Conservation (phyloP, 1,140 invertebrate species). For the Wasmannia auropunctata region DNA sequence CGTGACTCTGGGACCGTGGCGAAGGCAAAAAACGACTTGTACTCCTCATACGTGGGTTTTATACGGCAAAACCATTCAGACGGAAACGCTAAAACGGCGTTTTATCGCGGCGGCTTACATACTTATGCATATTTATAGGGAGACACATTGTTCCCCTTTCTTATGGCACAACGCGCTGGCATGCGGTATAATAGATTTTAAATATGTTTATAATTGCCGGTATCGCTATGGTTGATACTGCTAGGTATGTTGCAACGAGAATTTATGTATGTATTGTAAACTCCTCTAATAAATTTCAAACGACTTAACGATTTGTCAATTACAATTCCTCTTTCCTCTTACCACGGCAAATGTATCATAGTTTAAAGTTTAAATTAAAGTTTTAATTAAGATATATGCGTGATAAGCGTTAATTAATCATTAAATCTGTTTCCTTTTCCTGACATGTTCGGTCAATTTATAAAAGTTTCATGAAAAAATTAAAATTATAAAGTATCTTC, state of each 20-base stretch:
- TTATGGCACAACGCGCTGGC: not conserved
- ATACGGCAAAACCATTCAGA: not conserved
- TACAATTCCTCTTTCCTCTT: not conserved
- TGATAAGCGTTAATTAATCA: not conserved
- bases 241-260: not conserved
- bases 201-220: constrained; percentile 2
- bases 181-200: not conserved
- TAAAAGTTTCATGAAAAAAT: not conserved
- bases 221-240: not conserved
- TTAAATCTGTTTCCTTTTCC: not conserved
- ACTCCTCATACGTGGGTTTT: constrained; percentile 23
- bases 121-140: constrained; percentile 26
- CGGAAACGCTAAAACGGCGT: constrained; percentile 12
- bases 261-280: not conserved
- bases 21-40: not conserved
- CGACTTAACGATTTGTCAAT: not conserved
- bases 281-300: not conserved
- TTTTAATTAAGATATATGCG: no score
- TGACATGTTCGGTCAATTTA: not conserved
- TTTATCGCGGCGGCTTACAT: constrained; percentile 19
- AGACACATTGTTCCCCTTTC: constrained; percentile 1
- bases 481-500: not conserved
- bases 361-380: not conserved
- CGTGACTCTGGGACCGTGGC: not conserved
- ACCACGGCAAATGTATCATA: not conserved